Percentiles rank a stretch among this genome's conserved stretches.
phyloP scores from a whole-genome alignment of 2,113 vertebrate species.

The Marmota flaviventris region DNA sequence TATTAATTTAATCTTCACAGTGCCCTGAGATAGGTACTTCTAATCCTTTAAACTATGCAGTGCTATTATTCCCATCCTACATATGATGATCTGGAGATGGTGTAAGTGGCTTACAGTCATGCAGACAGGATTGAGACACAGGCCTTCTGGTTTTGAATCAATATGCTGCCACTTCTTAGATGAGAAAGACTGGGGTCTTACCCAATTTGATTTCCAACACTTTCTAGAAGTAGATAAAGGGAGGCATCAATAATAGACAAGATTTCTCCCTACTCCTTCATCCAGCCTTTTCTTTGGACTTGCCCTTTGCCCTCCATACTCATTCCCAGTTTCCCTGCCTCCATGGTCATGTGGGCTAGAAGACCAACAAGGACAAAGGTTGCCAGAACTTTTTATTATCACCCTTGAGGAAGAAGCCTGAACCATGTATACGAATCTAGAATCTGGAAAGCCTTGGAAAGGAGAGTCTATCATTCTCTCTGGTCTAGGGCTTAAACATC shows the following conservation, averaged over 20 bases:
- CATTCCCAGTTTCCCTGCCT: background rate
- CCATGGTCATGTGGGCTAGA: background rate
- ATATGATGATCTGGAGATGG: slow-evolving; percentile 33
- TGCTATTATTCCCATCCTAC: slow-evolving; percentile 2
- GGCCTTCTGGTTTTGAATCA: slow-evolving; percentile 7
- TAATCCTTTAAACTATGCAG: slow-evolving; percentile 43
- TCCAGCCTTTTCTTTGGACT: background rate
- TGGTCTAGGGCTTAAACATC: background rate
- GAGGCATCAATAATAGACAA: background rate
- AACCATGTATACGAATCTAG: background rate
- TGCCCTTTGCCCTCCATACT: background rate
- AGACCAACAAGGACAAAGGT: slow-evolving; percentile 21
- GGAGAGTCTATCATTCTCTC: background rate
- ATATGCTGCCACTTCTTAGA: slow-evolving; percentile 34
- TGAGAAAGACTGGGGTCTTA: background rate
- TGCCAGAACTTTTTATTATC: slow-evolving; percentile 1
- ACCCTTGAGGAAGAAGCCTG: background rate
- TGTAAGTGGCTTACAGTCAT: slow-evolving; percentile 15
- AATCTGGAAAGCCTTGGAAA: slow-evolving; percentile 13
- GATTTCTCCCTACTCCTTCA: background rate
- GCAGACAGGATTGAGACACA: background rate
- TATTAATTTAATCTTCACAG: slow-evolving; percentile 2
- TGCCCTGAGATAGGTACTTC: background rate
- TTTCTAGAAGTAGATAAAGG: background rate
- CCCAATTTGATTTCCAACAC: background rate